Conservation (phyloP, 2,797 vertebrate species). For the Argentina silus region DNA sequence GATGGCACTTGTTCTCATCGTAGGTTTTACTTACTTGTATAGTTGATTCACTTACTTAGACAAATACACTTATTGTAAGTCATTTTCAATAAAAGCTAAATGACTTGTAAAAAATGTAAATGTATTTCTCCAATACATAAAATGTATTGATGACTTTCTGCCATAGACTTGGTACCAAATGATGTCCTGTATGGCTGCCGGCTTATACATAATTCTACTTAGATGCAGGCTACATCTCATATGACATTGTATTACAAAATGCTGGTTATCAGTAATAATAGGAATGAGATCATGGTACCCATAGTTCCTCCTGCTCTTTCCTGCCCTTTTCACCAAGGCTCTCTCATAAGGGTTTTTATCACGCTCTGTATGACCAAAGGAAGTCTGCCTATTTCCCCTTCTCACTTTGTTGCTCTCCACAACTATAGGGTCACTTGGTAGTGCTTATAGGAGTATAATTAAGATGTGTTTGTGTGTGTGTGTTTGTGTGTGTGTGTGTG, state of each 20-base stretch:
- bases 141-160: too few relatives aligned
- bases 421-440: background rate
- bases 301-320: background rate
- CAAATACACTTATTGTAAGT: too few relatives aligned
- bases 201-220: background rate
- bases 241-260: background rate
- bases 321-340: background rate
- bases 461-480: background rate
- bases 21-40: too few relatives aligned
- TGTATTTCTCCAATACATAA: too few relatives aligned
- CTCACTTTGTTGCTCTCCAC: background rate
- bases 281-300: background rate
- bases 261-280: too few relatives aligned
- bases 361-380: slow-evolving; percentile 1
- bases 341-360: slow-evolving; percentile 3
- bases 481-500: background rate
- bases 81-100: too few relatives aligned
- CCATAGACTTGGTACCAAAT: too few relatives aligned
- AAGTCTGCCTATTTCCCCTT: slow-evolving; percentile 9
- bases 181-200: too few relatives aligned
- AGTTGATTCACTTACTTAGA: too few relatives aligned
- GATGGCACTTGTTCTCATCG: too few relatives aligned
- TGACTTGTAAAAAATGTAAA: too few relatives aligned
- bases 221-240: background rate
- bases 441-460: background rate